Conservation (phyloP, 2,888 invertebrate species). For the Danaus chrysippus region DNA sequence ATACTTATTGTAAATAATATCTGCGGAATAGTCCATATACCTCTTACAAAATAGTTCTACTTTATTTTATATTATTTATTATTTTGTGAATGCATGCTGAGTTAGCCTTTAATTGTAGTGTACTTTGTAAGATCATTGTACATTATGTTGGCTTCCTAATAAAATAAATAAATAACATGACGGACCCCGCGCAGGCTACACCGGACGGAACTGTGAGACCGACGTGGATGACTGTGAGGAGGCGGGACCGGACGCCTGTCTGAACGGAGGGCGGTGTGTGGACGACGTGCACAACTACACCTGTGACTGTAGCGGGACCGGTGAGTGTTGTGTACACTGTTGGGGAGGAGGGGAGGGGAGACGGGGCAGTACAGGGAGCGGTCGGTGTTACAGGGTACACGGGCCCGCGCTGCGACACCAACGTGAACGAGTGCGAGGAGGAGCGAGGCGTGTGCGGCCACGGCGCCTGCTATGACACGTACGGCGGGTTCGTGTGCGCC, state of each 20-base stretch:
- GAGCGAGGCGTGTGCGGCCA: slow-evolving; percentile 81
- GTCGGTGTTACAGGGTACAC: slow-evolving; percentile 77
- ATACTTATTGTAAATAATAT: too few species aligned
- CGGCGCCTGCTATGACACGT: slow-evolving; percentile 89
- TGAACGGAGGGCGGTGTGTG: slow-evolving; percentile 85
- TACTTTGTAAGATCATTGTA: too few species aligned
- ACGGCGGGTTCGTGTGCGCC: slow-evolving; percentile 87
- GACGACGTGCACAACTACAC: slow-evolving; percentile 87
- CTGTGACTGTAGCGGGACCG: slow-evolving; percentile 87
- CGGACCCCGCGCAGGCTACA: slow-evolving; percentile 75
- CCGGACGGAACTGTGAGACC: slow-evolving; percentile 83
- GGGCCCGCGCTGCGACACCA: slow-evolving; percentile 85
- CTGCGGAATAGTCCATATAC: too few species aligned
- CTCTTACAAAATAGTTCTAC: too few species aligned
- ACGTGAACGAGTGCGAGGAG: slow-evolving; percentile 88
- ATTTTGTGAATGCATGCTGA: too few species aligned
- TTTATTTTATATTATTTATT: too few species aligned
- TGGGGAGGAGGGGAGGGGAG: too few species aligned
- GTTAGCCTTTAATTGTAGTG: too few species aligned
- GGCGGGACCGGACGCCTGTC: slow-evolving; percentile 78
- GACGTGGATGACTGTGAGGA: slow-evolving; percentile 88
- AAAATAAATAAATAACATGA: too few species aligned
- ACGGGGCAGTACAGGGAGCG: not conserved
- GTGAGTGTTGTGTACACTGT: slow-evolving; percentile 42
- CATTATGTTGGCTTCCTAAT: too few species aligned